Conservation (phyloP, 2,113 vertebrate species). For the Chaetura pelagica region DNA sequence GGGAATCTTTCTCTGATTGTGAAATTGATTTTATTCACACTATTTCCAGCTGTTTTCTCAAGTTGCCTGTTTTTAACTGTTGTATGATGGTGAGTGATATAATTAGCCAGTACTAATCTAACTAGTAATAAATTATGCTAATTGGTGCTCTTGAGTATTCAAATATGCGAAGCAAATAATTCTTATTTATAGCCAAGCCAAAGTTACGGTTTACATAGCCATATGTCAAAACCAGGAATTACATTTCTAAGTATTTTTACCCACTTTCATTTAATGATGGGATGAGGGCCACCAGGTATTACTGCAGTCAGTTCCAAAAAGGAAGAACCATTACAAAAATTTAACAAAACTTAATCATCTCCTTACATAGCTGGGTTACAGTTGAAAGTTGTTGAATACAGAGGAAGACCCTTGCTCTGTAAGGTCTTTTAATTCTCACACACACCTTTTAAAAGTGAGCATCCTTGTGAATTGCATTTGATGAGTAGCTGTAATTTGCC, state of each 20-base stretch:
- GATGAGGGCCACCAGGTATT: background rate
- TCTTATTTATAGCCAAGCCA: background rate
- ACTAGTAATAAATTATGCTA: background rate
- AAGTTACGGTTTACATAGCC: background rate
- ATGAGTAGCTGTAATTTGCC: background rate
- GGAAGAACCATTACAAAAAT: background rate
- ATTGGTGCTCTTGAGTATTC: background rate
- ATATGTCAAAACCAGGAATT: background rate
- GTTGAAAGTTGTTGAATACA: background rate
- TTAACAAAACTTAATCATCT: background rate
- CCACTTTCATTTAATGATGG: background rate
- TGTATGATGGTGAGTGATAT: background rate
- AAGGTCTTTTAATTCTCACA: background rate
- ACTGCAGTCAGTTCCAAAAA: background rate
- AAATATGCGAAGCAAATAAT: background rate
- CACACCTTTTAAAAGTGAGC: rapidly evolving
- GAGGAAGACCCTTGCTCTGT: background rate
- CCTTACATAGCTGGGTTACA: background rate
- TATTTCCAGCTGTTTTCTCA: background rate
- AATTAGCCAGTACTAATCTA: background rate
- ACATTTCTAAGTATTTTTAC: background rate
- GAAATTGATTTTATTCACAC: background rate
- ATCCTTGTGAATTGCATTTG: background rate
- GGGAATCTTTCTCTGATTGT: background rate
- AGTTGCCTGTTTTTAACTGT: background rate